phyloP scores from a whole-genome alignment of 2,797 vertebrate genomes.

The Enteromius treurensis region DNA sequence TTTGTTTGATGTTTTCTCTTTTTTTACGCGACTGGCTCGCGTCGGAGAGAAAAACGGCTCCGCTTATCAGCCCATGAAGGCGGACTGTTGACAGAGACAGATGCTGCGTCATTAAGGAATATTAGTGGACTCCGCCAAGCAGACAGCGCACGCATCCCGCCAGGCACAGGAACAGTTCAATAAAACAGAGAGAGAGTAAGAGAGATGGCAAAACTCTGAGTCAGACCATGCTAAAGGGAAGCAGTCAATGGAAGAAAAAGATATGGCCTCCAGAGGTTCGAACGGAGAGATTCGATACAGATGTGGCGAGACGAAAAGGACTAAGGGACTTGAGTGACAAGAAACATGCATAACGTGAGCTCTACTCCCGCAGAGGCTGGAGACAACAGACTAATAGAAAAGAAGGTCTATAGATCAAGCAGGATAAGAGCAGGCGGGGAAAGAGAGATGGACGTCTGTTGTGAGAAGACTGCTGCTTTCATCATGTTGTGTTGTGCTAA shows the following conservation, averaged over 20 bases:
- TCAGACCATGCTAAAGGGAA: slow-evolving; percentile 39
- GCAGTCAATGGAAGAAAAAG: slow-evolving; percentile 34
- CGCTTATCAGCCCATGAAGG: slow-evolving; percentile 77
- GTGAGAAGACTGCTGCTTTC: slow-evolving; percentile 1
- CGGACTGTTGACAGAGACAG: slow-evolving; percentile 82
- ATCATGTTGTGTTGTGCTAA: background rate
- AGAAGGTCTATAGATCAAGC: slow-evolving; percentile 38
- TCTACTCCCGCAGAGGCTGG: slow-evolving; percentile 32
- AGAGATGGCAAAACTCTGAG: slow-evolving; percentile 16
- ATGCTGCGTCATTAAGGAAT: slow-evolving; percentile 83
- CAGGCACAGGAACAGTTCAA: slow-evolving; percentile 76
- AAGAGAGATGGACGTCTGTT: slow-evolving; percentile 24
- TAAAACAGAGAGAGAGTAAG: slow-evolving; percentile 56
- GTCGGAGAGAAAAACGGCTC: slow-evolving; percentile 66
- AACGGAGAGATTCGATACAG: slow-evolving; percentile 42
- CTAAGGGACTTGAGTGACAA: slow-evolving; percentile 37
- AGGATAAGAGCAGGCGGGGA: slow-evolving; percentile 8
- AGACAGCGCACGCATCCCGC: slow-evolving; percentile 66
- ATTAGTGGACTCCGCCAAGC: slow-evolving; percentile 79
- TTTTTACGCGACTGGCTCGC: slow-evolving; percentile 62
- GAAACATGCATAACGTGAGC: slow-evolving; percentile 41
- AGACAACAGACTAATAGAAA: slow-evolving; percentile 52
- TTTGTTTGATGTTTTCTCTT: slow-evolving; percentile 52
- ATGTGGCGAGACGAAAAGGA: slow-evolving; percentile 44
- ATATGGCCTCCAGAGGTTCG: slow-evolving; percentile 32